These are phyloP conservation scores for Drosophila cyrtoloma DNA, from an alignment of 2,888 invertebrate genomes.

Conservation along the genomic window DNA sequence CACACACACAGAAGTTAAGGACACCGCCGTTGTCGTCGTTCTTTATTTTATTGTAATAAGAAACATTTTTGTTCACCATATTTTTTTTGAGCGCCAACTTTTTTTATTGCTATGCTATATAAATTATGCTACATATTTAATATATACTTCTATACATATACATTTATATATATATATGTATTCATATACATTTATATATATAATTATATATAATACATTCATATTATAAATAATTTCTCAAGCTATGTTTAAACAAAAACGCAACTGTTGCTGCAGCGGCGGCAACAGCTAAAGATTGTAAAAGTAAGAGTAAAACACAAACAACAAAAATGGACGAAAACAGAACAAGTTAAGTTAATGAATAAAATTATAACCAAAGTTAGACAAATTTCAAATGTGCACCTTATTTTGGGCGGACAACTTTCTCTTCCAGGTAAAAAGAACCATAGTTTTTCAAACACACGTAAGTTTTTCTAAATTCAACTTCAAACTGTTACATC, in stretches of 20 bases:
- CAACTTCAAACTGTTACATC: not conserved
- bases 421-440: not conserved
- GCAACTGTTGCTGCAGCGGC: slow-evolving; percentile 49
- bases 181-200: slow-evolving; percentile 15
- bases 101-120: slow-evolving; percentile 75
- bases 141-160: slow-evolving; percentile 42
- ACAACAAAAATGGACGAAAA: slow-evolving; percentile 25
- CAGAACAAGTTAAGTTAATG: slow-evolving; percentile 74
- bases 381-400: slow-evolving; percentile 54
- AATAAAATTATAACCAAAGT: slow-evolving; percentile 79
- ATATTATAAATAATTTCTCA: slow-evolving; percentile 71
- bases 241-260: slow-evolving; percentile 64
- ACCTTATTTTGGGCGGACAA: not conserved
- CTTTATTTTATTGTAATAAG: slow-evolving; percentile 50
- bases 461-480: not conserved
- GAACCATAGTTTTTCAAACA: not conserved
- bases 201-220: slow-evolving; percentile 34
- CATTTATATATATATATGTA: slow-evolving; percentile 19
- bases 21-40: slow-evolving; percentile 49
- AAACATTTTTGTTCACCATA: slow-evolving; percentile 62
- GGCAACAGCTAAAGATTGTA: slow-evolving; percentile 51
- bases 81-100: slow-evolving; percentile 51
- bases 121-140: slow-evolving; percentile 76
- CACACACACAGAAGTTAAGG: slow-evolving; percentile 19
- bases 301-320: slow-evolving; percentile 20